Conservation (phyloP, 2,797 vertebrate species). For the Tangara arthus region DNA sequence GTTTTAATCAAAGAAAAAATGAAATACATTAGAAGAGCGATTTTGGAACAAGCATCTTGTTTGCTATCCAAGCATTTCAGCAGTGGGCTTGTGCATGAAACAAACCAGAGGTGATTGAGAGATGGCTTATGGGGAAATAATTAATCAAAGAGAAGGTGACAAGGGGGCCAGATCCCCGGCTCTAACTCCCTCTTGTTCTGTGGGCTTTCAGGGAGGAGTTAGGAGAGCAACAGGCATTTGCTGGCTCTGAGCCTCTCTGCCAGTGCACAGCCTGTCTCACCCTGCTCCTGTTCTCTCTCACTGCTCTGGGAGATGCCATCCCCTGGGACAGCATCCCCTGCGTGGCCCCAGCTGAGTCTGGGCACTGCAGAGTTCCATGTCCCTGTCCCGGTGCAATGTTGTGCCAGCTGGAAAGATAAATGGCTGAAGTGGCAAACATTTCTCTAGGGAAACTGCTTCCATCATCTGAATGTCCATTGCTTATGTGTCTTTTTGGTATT, state of each 20-base stretch:
- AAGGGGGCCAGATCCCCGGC: background rate
- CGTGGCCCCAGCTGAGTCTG: background rate
- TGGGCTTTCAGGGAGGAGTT: background rate
- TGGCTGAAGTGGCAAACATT: background rate
- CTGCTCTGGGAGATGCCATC: rapidly evolving
- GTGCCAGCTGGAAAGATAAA: background rate
- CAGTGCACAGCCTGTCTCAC: background rate
- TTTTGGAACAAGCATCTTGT: background rate
- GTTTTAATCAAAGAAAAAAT: background rate
- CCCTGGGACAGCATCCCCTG: rapidly evolving
- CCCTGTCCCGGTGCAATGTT: background rate
- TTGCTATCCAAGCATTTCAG: background rate
- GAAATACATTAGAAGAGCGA: background rate
- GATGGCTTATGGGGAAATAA: background rate
- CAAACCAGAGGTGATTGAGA: background rate
- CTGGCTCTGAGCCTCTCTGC: background rate
- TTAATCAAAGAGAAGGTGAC: background rate
- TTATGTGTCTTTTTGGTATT: background rate
- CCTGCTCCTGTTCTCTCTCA: background rate
- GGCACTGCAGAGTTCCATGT: background rate
- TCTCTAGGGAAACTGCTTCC: background rate
- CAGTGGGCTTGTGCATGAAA: background rate
- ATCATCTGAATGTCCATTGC: background rate
- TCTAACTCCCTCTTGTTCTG: background rate
- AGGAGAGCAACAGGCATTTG: rapidly evolving